Evolutionary conservation across 1,140 invertebrate species (phyloP).

Genomic region (Drosophila nebulosa): DNA sequence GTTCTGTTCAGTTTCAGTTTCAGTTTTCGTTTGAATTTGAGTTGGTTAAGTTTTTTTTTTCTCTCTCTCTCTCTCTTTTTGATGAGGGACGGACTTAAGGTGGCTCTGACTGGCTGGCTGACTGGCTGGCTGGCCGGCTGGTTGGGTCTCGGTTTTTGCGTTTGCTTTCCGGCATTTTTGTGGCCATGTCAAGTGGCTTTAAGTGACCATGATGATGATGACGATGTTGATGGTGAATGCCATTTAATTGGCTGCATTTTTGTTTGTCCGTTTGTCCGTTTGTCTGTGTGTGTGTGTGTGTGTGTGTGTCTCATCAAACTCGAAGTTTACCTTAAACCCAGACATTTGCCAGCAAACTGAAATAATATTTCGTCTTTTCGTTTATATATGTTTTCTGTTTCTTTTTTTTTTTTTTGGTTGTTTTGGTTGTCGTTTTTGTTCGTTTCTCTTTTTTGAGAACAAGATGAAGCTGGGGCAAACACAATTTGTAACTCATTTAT

Average conservation of each 20-base stretch:
- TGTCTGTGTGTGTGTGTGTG: not conserved
- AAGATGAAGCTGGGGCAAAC: not conserved
- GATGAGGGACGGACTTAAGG: not conserved
- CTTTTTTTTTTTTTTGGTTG: not conserved
- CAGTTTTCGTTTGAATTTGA: not conserved
- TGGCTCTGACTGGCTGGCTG: not conserved
- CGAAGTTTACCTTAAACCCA: not conserved
- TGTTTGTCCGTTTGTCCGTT: not conserved
- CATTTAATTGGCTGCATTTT: not conserved
- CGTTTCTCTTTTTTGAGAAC: too few relatives aligned
- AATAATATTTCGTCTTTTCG: not conserved
- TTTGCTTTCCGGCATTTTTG: not conserved
- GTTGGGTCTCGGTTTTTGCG: not conserved
- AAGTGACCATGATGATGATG: constrained; percentile 1
- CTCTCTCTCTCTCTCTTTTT: too few relatives aligned
- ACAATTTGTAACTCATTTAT: constrained; percentile 73
- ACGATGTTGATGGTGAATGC: not conserved
- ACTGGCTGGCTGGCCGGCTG: not conserved
- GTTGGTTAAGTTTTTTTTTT: not conserved
- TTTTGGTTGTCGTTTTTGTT: not conserved
- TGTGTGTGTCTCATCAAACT: not conserved
- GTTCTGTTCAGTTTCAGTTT: constrained; percentile 15
- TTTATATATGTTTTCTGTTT: too few relatives aligned
- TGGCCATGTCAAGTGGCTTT: not conserved
- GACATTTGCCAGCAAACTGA: not conserved